These are phyloP conservation scores for Geococcyx californianus DNA, from an alignment of 2,113 vertebrate genomes.

Conservation along the genomic window DNA sequence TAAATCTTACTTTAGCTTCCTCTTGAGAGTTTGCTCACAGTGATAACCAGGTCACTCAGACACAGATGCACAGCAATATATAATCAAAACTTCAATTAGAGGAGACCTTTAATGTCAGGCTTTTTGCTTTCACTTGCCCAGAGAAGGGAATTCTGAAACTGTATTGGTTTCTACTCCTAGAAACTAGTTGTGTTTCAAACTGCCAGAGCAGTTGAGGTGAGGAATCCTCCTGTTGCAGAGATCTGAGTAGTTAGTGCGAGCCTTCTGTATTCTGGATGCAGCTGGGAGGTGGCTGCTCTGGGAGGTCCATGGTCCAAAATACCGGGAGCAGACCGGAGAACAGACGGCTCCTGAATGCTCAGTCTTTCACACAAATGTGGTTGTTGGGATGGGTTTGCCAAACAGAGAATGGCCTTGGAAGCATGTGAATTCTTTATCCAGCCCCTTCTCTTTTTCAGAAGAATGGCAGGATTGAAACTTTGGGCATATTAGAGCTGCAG, in stretches of 20 bases:
- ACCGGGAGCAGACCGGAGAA: background rate
- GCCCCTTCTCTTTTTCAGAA: background rate
- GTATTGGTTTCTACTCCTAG: background rate
- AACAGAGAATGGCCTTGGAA: background rate
- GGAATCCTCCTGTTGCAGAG: background rate
- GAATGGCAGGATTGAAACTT: background rate
- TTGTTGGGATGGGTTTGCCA: background rate
- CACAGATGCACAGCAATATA: background rate
- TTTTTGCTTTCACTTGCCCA: background rate
- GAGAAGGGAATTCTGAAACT: background rate
- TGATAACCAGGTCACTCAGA: background rate
- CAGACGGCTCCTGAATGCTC: background rate
- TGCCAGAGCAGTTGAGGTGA: background rate
- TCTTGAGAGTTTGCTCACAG: background rate
- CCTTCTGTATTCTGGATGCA: accelerated
- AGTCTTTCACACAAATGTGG: background rate
- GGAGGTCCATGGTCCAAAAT: background rate
- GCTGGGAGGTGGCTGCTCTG: background rate
- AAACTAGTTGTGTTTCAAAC: background rate
- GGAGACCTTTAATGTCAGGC: background rate
- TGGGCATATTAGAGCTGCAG: background rate
- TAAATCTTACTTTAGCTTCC: background rate
- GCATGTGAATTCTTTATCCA: background rate
- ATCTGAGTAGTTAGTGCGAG: background rate
- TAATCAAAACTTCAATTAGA: background rate